Conservation (phyloP, 2,113 vertebrate genomes). For the Epinephelus lanceolatus region DNA sequence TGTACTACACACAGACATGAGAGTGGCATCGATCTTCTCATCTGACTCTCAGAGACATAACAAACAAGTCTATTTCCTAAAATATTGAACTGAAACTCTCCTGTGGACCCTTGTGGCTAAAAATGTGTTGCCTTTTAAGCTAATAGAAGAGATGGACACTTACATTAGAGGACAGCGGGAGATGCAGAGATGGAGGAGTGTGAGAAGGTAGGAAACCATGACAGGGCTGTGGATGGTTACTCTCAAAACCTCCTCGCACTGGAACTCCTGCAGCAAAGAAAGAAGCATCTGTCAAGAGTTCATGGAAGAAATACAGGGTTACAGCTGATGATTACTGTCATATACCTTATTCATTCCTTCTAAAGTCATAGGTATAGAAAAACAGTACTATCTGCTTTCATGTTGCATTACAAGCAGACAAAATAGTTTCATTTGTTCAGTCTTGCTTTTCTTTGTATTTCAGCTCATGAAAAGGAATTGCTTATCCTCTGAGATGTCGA, state of each 20-base stretch:
- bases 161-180: constrained; percentile 76
- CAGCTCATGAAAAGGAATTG: not conserved
- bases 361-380: not conserved
- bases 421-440: not conserved
- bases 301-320: not conserved
- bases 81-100: too few species aligned
- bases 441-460: not conserved
- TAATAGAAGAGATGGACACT: constrained; percentile 7
- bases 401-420: not conserved
- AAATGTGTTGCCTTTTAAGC: not conserved
- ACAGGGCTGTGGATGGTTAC: constrained; percentile 41
- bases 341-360: not conserved
- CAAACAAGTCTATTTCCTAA: not conserved
- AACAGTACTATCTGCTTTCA: not conserved
- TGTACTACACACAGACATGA: not conserved
- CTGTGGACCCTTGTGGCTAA: not conserved
- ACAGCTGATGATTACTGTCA: not conserved
- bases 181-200: constrained; percentile 47
- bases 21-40: not conserved
- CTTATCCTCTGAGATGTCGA: not conserved
- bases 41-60: not conserved
- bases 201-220: constrained; percentile 56
- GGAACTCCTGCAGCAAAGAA: constrained; percentile 44
- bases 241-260: constrained; percentile 51
- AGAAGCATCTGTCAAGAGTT: constrained; percentile 9